These are phyloP conservation scores for Trypoxylon attenuatum DNA, from an alignment of 2,888 invertebrate genomes.

Conservation along the genomic window DNA sequence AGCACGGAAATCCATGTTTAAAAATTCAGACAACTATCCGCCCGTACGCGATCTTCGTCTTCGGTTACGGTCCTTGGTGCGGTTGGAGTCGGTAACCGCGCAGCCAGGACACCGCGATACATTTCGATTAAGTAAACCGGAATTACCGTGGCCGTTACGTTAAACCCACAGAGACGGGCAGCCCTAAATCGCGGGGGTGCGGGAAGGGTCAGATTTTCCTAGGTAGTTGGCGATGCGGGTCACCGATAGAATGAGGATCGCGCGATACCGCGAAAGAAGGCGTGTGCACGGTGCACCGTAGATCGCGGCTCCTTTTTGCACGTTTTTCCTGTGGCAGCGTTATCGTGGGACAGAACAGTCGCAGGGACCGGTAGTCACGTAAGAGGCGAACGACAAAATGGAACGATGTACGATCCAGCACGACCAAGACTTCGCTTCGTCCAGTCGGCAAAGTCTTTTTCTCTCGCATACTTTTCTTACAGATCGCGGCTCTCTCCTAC, in stretches of 20 bases:
- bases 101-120: neutral
- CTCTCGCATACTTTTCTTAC: slow-evolving; percentile 6
- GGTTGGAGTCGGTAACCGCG: no score
- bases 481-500: slow-evolving; percentile 48
- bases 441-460: slow-evolving; percentile 11
- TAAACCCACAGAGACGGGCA: neutral
- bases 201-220: neutral
- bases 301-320: slow-evolving; percentile 34
- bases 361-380: slow-evolving; percentile 28
- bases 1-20: slow-evolving; percentile 37
- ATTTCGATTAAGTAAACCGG: neutral
- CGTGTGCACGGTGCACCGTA: slow-evolving; percentile 22
- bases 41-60: neutral
- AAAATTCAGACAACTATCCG: slow-evolving; percentile 31
- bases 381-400: slow-evolving; percentile 41
- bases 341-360: slow-evolving; percentile 43
- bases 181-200: neutral
- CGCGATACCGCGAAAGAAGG: slow-evolving; percentile 12
- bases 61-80: neutral
- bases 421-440: slow-evolving; percentile 7
- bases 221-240: slow-evolving; percentile 13
- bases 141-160: neutral
- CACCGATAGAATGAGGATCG: slow-evolving; percentile 18
- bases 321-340: slow-evolving; percentile 14
- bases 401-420: slow-evolving; percentile 40